phyloP scores from a whole-genome alignment of 2,797 vertebrate species.

The Sebastes nivosus region DNA sequence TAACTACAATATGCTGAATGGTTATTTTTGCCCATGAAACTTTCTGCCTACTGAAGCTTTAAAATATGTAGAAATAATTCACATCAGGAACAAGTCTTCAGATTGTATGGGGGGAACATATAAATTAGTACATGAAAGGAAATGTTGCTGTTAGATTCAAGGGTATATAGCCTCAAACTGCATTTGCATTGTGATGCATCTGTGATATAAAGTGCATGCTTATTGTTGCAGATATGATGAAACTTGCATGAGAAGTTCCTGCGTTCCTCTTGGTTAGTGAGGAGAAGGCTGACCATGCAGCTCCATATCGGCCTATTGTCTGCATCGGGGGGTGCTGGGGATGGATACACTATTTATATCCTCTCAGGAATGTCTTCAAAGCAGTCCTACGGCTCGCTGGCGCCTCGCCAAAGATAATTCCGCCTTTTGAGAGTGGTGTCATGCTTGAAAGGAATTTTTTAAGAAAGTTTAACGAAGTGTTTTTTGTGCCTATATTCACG shows the following conservation, averaged over 20 bases:
- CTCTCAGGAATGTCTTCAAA: slow-evolving; percentile 77
- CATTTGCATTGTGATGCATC: neutral
- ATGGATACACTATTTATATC: slow-evolving; percentile 80
- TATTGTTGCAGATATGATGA: slow-evolving; percentile 17
- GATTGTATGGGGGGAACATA: neutral
- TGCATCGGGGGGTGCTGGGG: slow-evolving; percentile 42
- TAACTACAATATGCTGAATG: no score
- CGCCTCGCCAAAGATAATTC: slow-evolving; percentile 64
- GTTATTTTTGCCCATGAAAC: no score
- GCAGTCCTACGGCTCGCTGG: slow-evolving; percentile 58
- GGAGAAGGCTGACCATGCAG: slow-evolving; percentile 36
- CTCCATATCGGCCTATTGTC: slow-evolving; percentile 62
- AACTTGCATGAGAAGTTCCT: neutral
- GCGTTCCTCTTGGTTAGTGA: slow-evolving; percentile 13
- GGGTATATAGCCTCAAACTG: neutral
- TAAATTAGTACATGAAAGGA: neutral
- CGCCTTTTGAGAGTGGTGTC: slow-evolving; percentile 42
- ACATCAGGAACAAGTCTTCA: neutral
- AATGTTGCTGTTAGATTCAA: neutral
- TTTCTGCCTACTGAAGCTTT: no score
- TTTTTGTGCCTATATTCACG: slow-evolving; percentile 6
- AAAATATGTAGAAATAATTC: neutral
- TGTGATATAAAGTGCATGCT: slow-evolving; percentile 5
- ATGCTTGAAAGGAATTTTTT: slow-evolving; percentile 10
- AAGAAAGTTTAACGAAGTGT: slow-evolving; percentile 6